phyloP scores from a whole-genome alignment of 2,113 vertebrate species.

The Tringa solitaria region DNA sequence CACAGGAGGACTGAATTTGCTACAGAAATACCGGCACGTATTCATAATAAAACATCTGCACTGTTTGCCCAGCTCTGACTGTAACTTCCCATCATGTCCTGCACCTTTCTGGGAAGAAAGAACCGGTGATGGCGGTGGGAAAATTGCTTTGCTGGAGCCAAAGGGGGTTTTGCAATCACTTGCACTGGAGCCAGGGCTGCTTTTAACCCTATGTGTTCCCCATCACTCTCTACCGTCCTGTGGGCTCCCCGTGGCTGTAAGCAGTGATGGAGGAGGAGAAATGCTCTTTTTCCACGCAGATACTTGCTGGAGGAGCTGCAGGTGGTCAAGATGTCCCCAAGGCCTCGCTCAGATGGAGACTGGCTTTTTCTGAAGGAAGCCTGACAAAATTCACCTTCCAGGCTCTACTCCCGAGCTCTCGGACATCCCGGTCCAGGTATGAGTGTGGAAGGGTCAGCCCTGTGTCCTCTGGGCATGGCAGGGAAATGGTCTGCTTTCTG shows the following conservation, averaged over 20 bases:
- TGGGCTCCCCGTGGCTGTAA: neutral
- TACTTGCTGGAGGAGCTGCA: neutral
- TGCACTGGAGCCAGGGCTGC: neutral
- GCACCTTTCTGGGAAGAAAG: slow-evolving; percentile 29
- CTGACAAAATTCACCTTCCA: neutral
- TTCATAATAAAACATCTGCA: neutral
- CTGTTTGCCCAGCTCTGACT: neutral
- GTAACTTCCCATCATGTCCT: neutral
- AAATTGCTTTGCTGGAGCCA: neutral
- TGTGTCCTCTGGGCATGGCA: neutral
- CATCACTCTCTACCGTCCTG: neutral
- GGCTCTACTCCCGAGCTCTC: neutral
- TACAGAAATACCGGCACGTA: neutral
- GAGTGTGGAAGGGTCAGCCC: neutral
- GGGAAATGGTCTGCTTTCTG: neutral
- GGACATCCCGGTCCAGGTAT: neutral
- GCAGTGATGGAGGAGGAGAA: neutral
- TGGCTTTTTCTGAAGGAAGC: neutral
- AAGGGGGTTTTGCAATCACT: neutral
- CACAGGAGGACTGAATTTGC: neutral
- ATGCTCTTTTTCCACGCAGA: neutral
- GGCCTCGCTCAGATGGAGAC: neutral
- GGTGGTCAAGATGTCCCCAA: neutral
- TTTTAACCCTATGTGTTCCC: neutral
- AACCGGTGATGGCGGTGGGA: neutral